Percentiles rank a stretch among this genome's conserved stretches.
These are phyloP conservation scores for Eospalax fontanierii DNA, from an alignment of 2,797 vertebrate genomes.

Conservation along the genomic window DNA sequence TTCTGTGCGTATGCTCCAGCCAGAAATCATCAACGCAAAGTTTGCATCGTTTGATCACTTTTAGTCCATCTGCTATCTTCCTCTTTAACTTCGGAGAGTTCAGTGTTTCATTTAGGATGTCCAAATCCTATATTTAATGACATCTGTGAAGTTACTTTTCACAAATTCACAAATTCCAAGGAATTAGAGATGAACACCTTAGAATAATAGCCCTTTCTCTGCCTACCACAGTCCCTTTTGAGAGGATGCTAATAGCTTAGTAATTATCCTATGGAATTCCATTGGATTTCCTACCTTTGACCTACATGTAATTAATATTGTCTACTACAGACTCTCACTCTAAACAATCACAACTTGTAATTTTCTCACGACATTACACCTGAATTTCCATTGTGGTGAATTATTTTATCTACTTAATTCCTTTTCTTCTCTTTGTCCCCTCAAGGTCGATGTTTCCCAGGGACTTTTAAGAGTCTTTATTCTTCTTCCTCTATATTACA, in stretches of 20 bases:
- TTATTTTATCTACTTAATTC: background rate
- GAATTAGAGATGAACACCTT: background rate
- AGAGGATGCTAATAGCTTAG: background rate
- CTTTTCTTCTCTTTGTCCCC: background rate
- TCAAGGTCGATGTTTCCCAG: constrained; percentile 6
- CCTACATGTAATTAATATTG: background rate
- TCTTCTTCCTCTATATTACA: background rate
- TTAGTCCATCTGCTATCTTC: background rate
- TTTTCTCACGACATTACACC: background rate
- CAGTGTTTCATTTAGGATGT: background rate
- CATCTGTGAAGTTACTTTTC: background rate
- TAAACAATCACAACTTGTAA: background rate
- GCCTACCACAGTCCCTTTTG: background rate
- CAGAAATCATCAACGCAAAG: background rate
- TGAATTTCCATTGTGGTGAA: background rate
- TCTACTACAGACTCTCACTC: background rate
- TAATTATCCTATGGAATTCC: background rate
- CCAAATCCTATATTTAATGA: background rate
- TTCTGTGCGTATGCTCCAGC: background rate
- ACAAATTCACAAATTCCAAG: background rate
- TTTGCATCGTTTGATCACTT: background rate
- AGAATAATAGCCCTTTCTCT: background rate
- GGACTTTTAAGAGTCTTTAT: background rate
- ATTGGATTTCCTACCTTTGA: background rate
- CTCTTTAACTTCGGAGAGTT: background rate